Evolutionary conservation across 2,888 invertebrate genomes (phyloP).

Genomic region (Drosophila maculinotata): DNA sequence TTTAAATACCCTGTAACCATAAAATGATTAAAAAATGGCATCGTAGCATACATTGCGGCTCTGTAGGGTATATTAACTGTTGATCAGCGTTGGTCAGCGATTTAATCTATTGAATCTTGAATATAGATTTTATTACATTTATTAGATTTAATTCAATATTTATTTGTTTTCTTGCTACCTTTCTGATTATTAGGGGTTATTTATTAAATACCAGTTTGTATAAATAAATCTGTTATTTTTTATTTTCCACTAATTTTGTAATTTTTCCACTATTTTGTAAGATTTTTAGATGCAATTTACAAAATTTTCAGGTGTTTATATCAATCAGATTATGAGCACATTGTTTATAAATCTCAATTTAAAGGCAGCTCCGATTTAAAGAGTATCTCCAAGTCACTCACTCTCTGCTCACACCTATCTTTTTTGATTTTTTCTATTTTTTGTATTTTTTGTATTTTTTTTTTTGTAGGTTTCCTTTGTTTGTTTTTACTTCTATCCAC

Average conservation of each 20-base stretch:
- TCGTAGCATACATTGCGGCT: neutral
- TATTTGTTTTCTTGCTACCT: too few species aligned
- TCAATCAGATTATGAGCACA: too few species aligned
- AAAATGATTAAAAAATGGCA: neutral
- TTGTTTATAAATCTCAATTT: too few species aligned
- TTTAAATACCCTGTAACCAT: constrained; percentile 29
- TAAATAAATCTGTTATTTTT: too few species aligned
- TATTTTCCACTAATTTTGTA: too few species aligned
- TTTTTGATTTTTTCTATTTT: constrained; percentile 1
- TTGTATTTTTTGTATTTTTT: neutral
- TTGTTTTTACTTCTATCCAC: constrained; percentile 24
- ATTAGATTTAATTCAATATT: neutral
- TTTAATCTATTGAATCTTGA: too few species aligned
- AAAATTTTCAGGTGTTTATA: too few species aligned
- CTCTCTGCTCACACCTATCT: neutral
- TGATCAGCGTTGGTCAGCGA: too few species aligned
- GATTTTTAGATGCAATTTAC: too few species aligned
- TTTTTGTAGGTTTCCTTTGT: constrained; percentile 42
- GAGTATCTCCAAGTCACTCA: neutral
- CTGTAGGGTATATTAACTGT: neutral
- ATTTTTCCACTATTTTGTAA: too few species aligned
- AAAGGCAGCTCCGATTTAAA: neutral
- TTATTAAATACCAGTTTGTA: too few species aligned
- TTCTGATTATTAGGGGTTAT: too few species aligned
- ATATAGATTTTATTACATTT: neutral